Evolutionary conservation across 2,113 vertebrate genomes (phyloP), one percentile per base, ranked within the genome.

Genomic region (Bubalus kerabau): DNA sequence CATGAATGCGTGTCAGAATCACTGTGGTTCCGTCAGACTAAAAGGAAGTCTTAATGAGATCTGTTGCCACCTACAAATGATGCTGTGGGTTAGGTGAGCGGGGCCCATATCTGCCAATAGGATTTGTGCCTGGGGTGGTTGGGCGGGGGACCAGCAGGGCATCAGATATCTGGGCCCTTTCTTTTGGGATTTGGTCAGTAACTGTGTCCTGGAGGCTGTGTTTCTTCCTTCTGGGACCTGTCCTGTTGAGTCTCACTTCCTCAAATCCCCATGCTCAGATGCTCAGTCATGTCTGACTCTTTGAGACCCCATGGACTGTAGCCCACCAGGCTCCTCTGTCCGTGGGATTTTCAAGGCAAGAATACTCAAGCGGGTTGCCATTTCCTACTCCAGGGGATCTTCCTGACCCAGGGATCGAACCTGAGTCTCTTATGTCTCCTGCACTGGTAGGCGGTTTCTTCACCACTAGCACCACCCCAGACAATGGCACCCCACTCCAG

Each of bases 31-130:
- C 23, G 9, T 81, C 60, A 48, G 83, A 78, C n/a, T 11, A 15
- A 54, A 67, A 26, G 82, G 43, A 71, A 23, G 14, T 17, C 28
- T 84, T 9, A 23, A 1, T 40, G 57, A 11, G 32, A 23, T 28
- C 24, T 13, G 0, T 74, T 52, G 40, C 46, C 30, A 6, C 32
- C 40, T 52, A 12, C 40, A 46, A 7, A 16, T 19, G 24, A 30
- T 50, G 7, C 36, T 6, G 1, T 15, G 57, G 80, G 46, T 28
- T 5, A 0, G 54, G 16, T 5, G 14, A 56, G 36, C 0, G 7
- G 15, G 40, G 14, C 19, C 23, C 0, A 0, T 23, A 7, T 30
- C 40, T 50, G 67, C 76, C 24, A 2, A 4, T 3, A 4, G 43
- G 13, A 12, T 5, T 11, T n/a, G 46, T 36, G 59, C 24, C 36